phyloP scores from a whole-genome alignment of 2,113 vertebrate genomes.

The Nothoprocta pentlandii region DNA sequence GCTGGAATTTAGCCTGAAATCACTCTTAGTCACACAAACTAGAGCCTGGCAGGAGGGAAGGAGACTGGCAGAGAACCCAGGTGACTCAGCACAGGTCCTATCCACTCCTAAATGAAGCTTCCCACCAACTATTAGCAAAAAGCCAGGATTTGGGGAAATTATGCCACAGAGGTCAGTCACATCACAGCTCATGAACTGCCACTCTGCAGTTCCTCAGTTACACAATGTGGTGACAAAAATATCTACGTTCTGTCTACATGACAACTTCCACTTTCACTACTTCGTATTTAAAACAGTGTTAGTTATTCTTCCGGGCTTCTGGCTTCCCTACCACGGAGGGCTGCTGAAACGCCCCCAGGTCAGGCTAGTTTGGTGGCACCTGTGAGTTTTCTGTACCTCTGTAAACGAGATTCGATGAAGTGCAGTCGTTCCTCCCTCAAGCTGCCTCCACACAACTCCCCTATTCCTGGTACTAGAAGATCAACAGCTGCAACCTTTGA shows the following conservation, averaged over 20 bases:
- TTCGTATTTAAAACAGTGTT: not conserved
- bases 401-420: slow-evolving; percentile 82
- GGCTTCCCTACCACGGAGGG: not conserved
- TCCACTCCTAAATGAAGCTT: not conserved
- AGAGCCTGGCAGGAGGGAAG: not conserved
- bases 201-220: not conserved
- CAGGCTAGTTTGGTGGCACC: not conserved
- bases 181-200: not conserved
- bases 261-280: not conserved
- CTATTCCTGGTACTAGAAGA: slow-evolving; percentile 92
- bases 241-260: not conserved
- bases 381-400: slow-evolving; percentile 77
- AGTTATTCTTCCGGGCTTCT: not conserved
- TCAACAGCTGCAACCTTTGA: slow-evolving; percentile 93
- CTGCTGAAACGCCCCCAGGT: not conserved
- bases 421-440: slow-evolving; percentile 92
- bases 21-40: not conserved
- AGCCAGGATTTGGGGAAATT: not conserved
- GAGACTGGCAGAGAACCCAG: not conserved
- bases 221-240: not conserved
- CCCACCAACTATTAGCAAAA: not conserved
- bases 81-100: not conserved
- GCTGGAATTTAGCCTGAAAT: not conserved
- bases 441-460: slow-evolving; percentile 94
- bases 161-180: not conserved